Conservation (phyloP, 2,888 invertebrate species). For the Emesis russula region DNA sequence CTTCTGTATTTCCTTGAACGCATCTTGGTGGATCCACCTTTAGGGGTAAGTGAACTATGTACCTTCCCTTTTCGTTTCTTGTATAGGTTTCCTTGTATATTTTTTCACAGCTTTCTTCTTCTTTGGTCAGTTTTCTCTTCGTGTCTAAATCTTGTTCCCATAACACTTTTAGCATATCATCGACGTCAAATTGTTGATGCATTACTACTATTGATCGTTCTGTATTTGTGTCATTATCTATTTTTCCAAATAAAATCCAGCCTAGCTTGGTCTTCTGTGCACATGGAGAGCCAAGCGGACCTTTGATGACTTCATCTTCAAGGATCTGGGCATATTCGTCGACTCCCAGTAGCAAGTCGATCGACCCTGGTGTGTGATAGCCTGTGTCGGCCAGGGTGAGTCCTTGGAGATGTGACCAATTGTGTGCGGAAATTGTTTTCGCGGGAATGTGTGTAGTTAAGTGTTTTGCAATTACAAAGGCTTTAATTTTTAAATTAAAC, state of each 20-base stretch:
- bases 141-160: slow-evolving; percentile 38
- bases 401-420: too few relatives aligned
- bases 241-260: background rate
- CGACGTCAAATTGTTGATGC: slow-evolving; percentile 27
- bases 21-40: slow-evolving; percentile 19
- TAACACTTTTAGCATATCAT: slow-evolving; percentile 34
- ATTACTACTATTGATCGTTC: background rate
- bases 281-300: background rate
- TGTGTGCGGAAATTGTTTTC: too few relatives aligned
- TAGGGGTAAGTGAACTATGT: too few relatives aligned
- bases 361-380: background rate
- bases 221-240: too few relatives aligned
- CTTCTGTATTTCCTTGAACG: slow-evolving; percentile 74
- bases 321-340: background rate
- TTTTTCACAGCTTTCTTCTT: slow-evolving; percentile 46
- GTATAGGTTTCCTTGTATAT: slow-evolving; percentile 24
- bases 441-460: too few relatives aligned
- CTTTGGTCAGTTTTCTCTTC: slow-evolving; percentile 21
- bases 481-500: too few relatives aligned
- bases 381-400: too few relatives aligned
- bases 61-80: too few relatives aligned
- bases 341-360: background rate
- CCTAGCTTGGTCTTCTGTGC: background rate
- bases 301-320: background rate
- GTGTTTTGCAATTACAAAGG: too few relatives aligned